Evolutionary conservation across 2,797 vertebrate genomes (phyloP).

Genomic region (Anolis apletophallus): DNA sequence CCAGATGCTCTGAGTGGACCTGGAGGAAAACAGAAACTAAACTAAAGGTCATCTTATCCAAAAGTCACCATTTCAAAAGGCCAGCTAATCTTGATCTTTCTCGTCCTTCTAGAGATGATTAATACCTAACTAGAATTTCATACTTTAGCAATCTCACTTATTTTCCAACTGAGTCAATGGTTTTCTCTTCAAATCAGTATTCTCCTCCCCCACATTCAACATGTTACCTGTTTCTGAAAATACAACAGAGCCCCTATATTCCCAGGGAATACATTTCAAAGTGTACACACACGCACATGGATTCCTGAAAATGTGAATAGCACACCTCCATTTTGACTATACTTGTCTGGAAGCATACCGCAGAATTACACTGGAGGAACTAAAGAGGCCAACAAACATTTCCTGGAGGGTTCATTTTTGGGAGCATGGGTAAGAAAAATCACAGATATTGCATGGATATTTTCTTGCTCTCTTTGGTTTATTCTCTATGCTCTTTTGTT

Average conservation of each 20-base stretch:
- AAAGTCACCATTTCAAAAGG: neutral
- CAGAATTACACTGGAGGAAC: no score
- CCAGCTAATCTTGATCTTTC: neutral
- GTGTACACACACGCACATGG: no score
- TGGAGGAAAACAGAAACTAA: constrained; percentile 1
- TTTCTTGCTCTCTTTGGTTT: neutral
- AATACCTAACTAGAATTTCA: constrained; percentile 1
- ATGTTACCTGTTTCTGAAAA: neutral
- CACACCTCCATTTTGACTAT: no score
- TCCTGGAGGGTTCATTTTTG: no score
- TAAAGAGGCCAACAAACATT: no score
- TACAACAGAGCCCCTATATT: neutral
- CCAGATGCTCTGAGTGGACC: neutral
- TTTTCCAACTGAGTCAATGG: neutral
- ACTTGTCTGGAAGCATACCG: no score
- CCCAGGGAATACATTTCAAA: no score
- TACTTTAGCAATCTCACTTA: neutral
- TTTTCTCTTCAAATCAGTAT: neutral
- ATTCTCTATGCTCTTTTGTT: neutral
- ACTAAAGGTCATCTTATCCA: neutral
- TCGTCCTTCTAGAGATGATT: neutral
- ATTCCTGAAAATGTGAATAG: no score
- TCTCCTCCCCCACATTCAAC: neutral
- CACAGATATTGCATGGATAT: no score
- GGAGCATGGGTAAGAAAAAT: no score